Percentiles rank a stretch among this genome's conserved stretches.
These are phyloP conservation scores for Enteromius trimaculatus DNA, from an alignment of 2,797 vertebrate species.

Conservation along the genomic window DNA sequence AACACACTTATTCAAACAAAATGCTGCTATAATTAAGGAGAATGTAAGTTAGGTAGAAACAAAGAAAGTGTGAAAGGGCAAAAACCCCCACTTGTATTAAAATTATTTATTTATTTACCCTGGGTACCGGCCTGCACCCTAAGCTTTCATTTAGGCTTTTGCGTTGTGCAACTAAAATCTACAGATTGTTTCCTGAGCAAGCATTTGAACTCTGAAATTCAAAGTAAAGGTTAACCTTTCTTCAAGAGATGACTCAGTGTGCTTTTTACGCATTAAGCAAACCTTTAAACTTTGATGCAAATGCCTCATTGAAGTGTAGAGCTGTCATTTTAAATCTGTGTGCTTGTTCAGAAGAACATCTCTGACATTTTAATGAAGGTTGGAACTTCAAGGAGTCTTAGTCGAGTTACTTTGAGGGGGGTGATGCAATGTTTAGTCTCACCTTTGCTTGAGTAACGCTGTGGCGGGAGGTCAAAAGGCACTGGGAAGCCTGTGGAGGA, in stretches of 20 bases:
- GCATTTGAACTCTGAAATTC: slow-evolving; percentile 19
- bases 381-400: not conserved
- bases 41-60: not conserved
- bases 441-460: slow-evolving; percentile 77
- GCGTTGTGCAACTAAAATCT: slow-evolving; percentile 1
- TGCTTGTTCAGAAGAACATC: not conserved
- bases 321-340: not conserved
- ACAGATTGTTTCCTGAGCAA: slow-evolving; percentile 6
- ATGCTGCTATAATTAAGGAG: not conserved
- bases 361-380: slow-evolving; percentile 13
- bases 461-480: slow-evolving; percentile 81
- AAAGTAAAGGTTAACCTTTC: slow-evolving; percentile 40
- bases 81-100: not conserved
- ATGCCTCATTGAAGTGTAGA: slow-evolving; percentile 4
- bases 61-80: not conserved
- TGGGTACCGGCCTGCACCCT: not conserved
- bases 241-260: slow-evolving; percentile 11
- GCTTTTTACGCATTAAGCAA: slow-evolving; percentile 20
- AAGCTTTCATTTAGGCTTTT: slow-evolving; percentile 14
- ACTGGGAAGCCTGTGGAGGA: slow-evolving; percentile 75
- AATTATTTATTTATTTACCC: not conserved
- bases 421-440: slow-evolving; percentile 4
- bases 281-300: slow-evolving; percentile 21
- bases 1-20: slow-evolving; percentile 14
- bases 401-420: not conserved